Evolutionary conservation across 2,113 vertebrate species (phyloP).

Genomic region (Pseudopodoces humilis): DNA sequence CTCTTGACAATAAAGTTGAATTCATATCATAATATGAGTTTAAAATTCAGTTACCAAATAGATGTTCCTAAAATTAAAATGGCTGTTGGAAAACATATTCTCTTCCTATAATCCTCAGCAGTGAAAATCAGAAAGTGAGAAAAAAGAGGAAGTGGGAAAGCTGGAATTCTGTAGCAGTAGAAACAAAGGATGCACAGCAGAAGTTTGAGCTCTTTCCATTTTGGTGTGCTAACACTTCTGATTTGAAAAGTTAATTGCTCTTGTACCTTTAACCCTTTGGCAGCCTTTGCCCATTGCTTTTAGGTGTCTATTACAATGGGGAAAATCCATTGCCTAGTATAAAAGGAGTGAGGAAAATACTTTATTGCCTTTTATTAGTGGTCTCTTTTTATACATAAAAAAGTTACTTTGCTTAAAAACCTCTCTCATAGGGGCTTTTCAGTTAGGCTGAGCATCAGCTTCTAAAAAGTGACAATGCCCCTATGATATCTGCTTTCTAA

Average conservation of each 20-base stretch:
- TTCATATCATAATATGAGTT: not conserved
- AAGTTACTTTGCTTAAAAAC: not conserved
- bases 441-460: not conserved
- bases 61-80: not conserved
- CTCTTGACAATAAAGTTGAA: not conserved
- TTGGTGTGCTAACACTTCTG: constrained; percentile 19
- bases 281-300: not conserved
- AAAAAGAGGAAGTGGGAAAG: constrained; percentile 18
- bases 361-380: not conserved
- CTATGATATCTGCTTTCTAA: not conserved
- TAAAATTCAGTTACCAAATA: not conserved
- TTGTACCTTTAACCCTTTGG: constrained; percentile 3
- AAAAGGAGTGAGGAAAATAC: not conserved
- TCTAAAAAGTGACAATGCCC: not conserved
- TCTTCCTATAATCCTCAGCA: not conserved
- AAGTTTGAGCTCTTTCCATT: constrained; percentile 20
- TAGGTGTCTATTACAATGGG: not conserved
- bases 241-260: constrained; percentile 53
- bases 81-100: not conserved
- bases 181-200: constrained; percentile 9
- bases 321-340: not conserved
- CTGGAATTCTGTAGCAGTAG: constrained; percentile 42
- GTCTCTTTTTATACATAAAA: not conserved
- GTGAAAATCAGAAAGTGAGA: constrained; percentile 47
- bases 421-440: not conserved